Conservation (phyloP, 2,113 vertebrate genomes). For the Melanerpes aurifrons region DNA sequence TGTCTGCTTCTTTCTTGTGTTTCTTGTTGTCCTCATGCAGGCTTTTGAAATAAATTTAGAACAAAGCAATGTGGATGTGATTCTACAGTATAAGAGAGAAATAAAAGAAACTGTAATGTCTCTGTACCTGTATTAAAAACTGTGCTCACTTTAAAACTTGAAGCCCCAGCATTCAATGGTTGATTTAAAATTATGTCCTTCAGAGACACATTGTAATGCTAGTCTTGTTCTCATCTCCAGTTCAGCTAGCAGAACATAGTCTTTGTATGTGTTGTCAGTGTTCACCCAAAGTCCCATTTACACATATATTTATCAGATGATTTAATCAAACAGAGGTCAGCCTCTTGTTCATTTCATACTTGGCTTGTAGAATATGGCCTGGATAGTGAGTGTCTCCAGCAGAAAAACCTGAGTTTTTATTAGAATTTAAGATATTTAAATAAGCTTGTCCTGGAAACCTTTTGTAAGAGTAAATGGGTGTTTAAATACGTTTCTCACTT, state of each 20-base stretch:
- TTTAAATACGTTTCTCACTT: background rate
- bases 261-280: background rate
- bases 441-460: background rate
- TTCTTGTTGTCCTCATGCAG: background rate
- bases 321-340: background rate
- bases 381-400: background rate
- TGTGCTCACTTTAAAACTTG: background rate
- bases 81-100: background rate
- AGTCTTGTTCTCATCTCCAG: background rate
- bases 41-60: background rate
- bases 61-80: background rate
- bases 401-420: background rate
- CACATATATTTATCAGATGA: background rate
- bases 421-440: background rate
- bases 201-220: background rate
- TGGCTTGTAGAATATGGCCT: background rate
- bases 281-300: background rate
- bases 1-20: background rate
- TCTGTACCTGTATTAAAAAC: background rate
- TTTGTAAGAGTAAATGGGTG: background rate
- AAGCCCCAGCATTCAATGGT: background rate
- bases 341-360: background rate
- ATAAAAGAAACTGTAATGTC: background rate
- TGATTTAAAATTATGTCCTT: background rate
- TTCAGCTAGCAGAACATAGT: background rate